A percentile compares a stretch with the other conserved stretches of the same genome.
Conservation (phyloP, 2,888 invertebrate genomes). For the Dorcus hopei region DNA sequence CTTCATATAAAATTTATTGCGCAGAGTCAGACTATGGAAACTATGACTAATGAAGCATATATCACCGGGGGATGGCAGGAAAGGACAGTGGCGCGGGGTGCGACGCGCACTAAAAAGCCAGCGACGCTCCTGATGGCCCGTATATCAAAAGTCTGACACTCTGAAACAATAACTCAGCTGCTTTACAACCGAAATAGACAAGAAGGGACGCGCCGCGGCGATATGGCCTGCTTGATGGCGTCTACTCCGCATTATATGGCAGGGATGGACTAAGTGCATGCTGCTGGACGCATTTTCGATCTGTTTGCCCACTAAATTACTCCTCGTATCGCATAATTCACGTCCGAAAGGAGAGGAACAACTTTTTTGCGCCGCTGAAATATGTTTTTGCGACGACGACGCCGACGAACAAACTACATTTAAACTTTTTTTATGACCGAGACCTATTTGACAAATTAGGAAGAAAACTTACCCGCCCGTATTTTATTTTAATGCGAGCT, state of each 20-base stretch:
- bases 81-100: slow-evolving; percentile 25
- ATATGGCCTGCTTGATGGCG: slow-evolving; percentile 18
- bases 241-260: slow-evolving; percentile 15
- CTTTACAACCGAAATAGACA: slow-evolving; percentile 48
- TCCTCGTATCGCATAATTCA: slow-evolving; percentile 1
- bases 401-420: too few species aligned
- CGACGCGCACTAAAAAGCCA: slow-evolving; percentile 38
- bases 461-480: too few species aligned
- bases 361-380: too few species aligned
- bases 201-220: slow-evolving; percentile 33
- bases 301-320: not conserved
- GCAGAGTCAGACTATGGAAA: slow-evolving; percentile 25
- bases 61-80: slow-evolving; percentile 36
- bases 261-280: slow-evolving; percentile 13
- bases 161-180: slow-evolving; percentile 49
- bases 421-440: too few species aligned
- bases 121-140: slow-evolving; percentile 45
- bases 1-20: slow-evolving; percentile 18
- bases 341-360: too few species aligned
- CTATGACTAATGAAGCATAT: slow-evolving; percentile 44
- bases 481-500: too few species aligned
- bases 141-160: slow-evolving; percentile 49
- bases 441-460: too few species aligned
- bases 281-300: not conserved
- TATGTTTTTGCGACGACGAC: too few species aligned